Evolutionary conservation across 2,888 invertebrate genomes (phyloP), one percentile per base, ranked within the genome.

Genomic region (Pammene fasciana): DNA sequence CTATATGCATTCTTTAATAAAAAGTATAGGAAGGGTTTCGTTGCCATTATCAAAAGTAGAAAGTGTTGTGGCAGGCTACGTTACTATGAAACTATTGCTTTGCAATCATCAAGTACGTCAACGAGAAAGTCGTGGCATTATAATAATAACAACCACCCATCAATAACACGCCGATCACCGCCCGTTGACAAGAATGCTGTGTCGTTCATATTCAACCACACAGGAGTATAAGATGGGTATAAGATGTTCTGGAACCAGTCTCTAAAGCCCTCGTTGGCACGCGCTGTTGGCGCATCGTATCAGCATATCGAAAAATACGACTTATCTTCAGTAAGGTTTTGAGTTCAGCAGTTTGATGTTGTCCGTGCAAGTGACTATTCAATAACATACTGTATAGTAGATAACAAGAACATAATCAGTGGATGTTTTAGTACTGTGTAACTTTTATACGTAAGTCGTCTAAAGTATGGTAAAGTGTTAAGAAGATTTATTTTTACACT

Each of bases 1-100:
- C 93, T 99, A 68, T 98, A 98, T 86, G 97, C 98, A 3, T 98
- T 98, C 90, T 98, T 98, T 90, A 98, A 98, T 88, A 97, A 97
- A 85, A 98, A 98, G 86, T 99, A 97, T 87, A 94, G 98, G 13
- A 95, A 96, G 71, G 98, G 98, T 5, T 98, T 99, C 86, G 95
- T 96, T 52, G 97, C 97, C 16, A 97, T 98, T 73, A 94, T 97
- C 55, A 96, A 96, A 86, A 97, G 97, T 76, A 94, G 97, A 75
- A 95, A 96, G 76, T 97, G 97, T 86, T 97, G 97, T 82, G 97
- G 97, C 43, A 94, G 97, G 68, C 93, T 97, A 72, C 94, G 97
- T 76, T 97, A 97, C 86, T 97, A 97, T 85, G 97, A 97, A 84
- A 96, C 97, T 11, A 96, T 97, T 26, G 96, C 96, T 14, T 94